These are phyloP conservation scores for Carapus acus DNA, from an alignment of 2,797 vertebrate genomes.

Conservation along the genomic window DNA sequence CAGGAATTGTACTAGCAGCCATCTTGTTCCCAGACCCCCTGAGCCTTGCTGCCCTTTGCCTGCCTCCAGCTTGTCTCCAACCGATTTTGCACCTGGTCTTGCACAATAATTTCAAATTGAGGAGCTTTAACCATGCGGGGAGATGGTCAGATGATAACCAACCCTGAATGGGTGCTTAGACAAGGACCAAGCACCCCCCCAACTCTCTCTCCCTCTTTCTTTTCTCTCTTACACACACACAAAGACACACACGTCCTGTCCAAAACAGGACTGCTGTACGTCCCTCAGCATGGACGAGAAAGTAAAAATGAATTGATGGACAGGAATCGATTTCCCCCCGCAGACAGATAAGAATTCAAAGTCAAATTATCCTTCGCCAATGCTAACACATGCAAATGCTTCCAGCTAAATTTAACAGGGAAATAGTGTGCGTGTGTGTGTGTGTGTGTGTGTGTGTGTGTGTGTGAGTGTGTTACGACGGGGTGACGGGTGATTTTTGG, in stretches of 20 bases:
- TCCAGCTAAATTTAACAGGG: slow-evolving; percentile 56
- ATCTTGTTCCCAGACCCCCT: too few relatives aligned
- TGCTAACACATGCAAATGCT: slow-evolving; percentile 61
- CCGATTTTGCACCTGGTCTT: too few relatives aligned
- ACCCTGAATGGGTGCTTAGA: too few relatives aligned
- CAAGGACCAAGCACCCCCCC: too few relatives aligned
- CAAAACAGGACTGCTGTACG: neutral
- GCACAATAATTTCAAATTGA: too few relatives aligned
- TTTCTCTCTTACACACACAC: too few relatives aligned
- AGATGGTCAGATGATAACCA: too few relatives aligned
- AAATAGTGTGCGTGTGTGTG: slow-evolving; percentile 50
- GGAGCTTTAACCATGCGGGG: too few relatives aligned
- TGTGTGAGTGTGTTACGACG: slow-evolving; percentile 14
- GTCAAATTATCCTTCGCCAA: slow-evolving; percentile 32
- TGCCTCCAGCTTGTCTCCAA: too few relatives aligned
- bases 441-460: slow-evolving; percentile 14
- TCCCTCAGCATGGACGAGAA: neutral
- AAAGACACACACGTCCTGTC: neutral
- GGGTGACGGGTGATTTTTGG: neutral
- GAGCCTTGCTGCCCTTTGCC: too few relatives aligned
- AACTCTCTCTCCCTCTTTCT: too few relatives aligned
- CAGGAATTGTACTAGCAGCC: too few relatives aligned
- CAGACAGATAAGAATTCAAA: slow-evolving; percentile 63
- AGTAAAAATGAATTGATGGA: neutral
- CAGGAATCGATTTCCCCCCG: slow-evolving; percentile 22